Conservation (phyloP, 2,113 vertebrate genomes). For the sheep (Ovis aries) region DNA sequence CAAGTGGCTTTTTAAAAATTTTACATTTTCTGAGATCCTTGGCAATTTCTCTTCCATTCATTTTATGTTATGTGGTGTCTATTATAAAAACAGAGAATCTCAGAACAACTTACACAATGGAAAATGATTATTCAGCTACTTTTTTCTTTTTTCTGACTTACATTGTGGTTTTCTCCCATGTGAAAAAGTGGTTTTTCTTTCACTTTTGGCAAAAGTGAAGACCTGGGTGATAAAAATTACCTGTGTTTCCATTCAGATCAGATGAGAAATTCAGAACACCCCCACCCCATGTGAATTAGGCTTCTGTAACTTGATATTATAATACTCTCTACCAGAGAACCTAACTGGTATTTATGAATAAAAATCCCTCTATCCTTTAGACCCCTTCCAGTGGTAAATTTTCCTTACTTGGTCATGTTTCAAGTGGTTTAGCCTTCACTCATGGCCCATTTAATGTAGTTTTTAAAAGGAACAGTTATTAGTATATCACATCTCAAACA, state of each 20-base stretch:
- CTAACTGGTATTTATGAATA: neutral
- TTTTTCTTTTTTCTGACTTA: neutral
- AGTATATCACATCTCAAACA: slow-evolving; percentile 3
- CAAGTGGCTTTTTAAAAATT: neutral
- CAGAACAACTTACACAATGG: neutral
- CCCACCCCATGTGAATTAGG: neutral
- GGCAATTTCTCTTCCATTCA: neutral
- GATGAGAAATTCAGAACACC: neutral
- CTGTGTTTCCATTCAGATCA: neutral
- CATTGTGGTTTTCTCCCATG: neutral
- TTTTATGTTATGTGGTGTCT: neutral
- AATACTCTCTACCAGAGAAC: neutral
- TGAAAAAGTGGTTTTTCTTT: neutral
- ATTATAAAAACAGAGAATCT: slow-evolving; percentile 9
- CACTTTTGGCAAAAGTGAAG: neutral
- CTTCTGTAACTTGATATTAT: neutral
- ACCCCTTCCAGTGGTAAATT: neutral
- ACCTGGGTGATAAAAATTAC: neutral
- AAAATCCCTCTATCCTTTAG: neutral
- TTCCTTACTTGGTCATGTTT: neutral
- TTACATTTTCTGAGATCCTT: neutral
- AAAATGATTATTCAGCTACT: neutral
- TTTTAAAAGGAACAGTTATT: slow-evolving; percentile 12
- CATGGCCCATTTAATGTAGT: neutral
- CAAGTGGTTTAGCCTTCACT: neutral